phyloP scores from a whole-genome alignment of 30 jellyfish, hydroid and myxozoan species.

The Cassiopea xamachana region DNA sequence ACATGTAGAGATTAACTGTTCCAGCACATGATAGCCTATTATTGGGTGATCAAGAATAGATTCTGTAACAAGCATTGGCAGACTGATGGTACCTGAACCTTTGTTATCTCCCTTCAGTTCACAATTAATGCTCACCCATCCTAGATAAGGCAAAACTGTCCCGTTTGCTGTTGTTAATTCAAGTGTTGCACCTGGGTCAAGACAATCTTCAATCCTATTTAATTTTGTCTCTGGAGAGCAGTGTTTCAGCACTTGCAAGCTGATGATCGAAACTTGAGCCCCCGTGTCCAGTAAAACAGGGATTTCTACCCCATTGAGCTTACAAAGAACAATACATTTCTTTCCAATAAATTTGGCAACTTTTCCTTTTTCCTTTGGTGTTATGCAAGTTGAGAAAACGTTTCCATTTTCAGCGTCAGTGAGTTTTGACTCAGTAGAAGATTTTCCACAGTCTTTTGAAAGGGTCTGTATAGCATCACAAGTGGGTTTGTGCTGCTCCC shows the following conservation, averaged over 20 bases:
- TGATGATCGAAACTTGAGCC: slow-evolving; percentile 53
- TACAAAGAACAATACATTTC: slow-evolving; percentile 9
- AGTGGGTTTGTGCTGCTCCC: slow-evolving; percentile 30
- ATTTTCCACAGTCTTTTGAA: neutral
- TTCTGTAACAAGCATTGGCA: slow-evolving; percentile 32
- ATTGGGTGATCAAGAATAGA: slow-evolving; percentile 39
- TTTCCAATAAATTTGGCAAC: slow-evolving; percentile 16
- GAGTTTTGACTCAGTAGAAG: neutral
- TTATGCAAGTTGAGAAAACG: neutral
- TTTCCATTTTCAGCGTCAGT: neutral
- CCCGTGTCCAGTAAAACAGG: slow-evolving; percentile 49
- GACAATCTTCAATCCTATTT: slow-evolving; percentile 23
- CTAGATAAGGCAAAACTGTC: slow-evolving; percentile 27
- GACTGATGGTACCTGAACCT: neutral
- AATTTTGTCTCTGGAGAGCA: neutral
- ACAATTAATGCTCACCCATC: slow-evolving; percentile 25
- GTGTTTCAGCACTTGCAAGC: slow-evolving; percentile 8
- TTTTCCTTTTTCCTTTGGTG: slow-evolving; percentile 5
- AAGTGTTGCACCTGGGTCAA: slow-evolving; percentile 29
- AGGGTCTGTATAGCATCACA: neutral
- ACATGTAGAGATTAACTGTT: slow-evolving; percentile 11
- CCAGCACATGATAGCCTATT: slow-evolving; percentile 37
- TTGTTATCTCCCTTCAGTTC: slow-evolving; percentile 1
- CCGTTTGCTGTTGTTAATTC: slow-evolving; percentile 53
- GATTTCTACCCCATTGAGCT: slow-evolving; percentile 27